Base-by-base conservation (phyloP, 1,140 invertebrate species). In the Lerema accius region DNA sequence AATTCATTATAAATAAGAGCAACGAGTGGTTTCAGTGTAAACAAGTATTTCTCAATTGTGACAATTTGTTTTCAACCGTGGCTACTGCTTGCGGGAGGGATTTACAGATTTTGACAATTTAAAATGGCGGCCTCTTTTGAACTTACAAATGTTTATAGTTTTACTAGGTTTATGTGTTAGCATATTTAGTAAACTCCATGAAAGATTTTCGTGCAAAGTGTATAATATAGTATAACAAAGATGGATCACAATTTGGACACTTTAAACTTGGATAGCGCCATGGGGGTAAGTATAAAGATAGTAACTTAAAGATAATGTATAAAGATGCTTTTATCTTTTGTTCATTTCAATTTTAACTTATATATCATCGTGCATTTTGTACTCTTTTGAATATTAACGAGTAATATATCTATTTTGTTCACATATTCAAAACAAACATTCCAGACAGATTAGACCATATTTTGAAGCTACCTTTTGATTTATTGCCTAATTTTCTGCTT, bases 51-150 rank as follows among this genome's bases (percentile, higher is more conserved):
- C 19, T 40, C 61, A 55, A 65, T 71, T 70, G 51, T 70, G 70
- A 76, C 65, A 75, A 82, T 88, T 90, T 90, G 87, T 87, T 87
- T 88, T 87, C 68, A 90, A 90, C 87, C 79, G 87, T 90, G 87
- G 82, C 80, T 76, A 79, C 73, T 75, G 79, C 73, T 75, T 76
- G 71, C 65, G 76, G 69, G 70, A 78, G 63, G 72, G 63, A 72
- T 68, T 67, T 67, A 63, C 49, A 65, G 62, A 66, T 69, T 84
- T 85, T 90, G 82, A 90, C 83, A 89, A 76, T 61, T 66, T 85
- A 90, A 86, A 87, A 90, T 90, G 86, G 87, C 87, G 87, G 87
- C 86, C 76, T 80, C 82, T 78, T 90, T 90, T 85, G 65, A 90
- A 88, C 83, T 85, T 63, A 64, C 73, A 69, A 67, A 71, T 85